phyloP scores from a whole-genome alignment of 2,113 vertebrate genomes.

The Myiopsitta monachus region DNA sequence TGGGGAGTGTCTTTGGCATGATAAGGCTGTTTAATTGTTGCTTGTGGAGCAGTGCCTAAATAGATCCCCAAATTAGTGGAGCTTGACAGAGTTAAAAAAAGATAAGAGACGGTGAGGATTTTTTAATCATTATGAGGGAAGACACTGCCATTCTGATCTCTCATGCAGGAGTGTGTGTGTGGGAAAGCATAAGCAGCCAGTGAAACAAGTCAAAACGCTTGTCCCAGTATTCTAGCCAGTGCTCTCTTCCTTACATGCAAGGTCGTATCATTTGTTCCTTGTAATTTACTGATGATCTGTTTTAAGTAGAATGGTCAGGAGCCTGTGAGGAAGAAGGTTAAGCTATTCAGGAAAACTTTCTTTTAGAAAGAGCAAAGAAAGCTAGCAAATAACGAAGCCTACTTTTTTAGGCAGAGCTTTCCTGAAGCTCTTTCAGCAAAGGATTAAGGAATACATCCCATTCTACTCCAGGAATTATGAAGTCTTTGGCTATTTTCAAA shows the following conservation, averaged over 20 bases:
- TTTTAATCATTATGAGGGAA: neutral
- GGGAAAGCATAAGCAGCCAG: neutral
- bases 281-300: neutral
- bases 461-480: neutral
- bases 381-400: neutral
- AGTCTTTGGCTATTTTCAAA: neutral
- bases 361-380: conserved; percentile 9
- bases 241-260: rapidly evolving
- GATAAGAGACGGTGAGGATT: neutral
- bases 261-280: neutral
- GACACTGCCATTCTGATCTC: neutral
- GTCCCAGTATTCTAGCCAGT: neutral
- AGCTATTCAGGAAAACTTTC: neutral
- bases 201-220: neutral
- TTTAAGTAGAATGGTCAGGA: neutral
- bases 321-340: neutral
- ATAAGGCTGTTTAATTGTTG: neutral
- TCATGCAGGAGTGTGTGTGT: neutral
- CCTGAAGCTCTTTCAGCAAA: neutral
- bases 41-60: neutral
- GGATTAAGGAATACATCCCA: neutral
- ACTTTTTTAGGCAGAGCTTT: neutral
- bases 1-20: neutral
- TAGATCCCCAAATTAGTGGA: neutral
- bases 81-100: neutral